Evolutionary conservation across 2,797 vertebrate species (phyloP), one percentile per base, ranked within the genome.

Genomic region (Columba guinea): DNA sequence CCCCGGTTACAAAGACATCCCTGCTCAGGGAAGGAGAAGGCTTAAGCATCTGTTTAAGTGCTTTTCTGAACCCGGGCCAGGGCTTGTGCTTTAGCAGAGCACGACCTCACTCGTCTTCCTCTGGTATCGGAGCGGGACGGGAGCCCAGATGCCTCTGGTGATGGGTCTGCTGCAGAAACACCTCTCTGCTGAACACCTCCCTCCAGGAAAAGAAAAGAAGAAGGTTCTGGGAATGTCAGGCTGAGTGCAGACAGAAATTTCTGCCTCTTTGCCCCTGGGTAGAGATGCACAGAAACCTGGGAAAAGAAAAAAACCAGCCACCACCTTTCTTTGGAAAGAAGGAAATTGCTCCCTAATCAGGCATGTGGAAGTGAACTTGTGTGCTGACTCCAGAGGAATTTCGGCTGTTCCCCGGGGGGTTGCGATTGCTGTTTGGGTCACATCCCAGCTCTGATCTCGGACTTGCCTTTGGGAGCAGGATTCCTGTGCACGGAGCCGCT

Each of bases 301-400:
- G 4, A 52, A 52, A 52, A 19, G 41, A 35, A 58, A 76, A 53
- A n/a, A 6, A 0, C 1, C 68, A 78, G 49, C 44, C 84, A 13
- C 49, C 80, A 77, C 62, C 62, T 85, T 53, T 22, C 62, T 63
- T 41, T 63, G 94, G 41, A 52, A 59, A 81, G 52, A 59, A 79
- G 92, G 95, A 95, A 91, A 87, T 90, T 67, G 80, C 77, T 89
- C 37, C 70, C 24, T 78, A 46, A 73, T 85, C 0, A 1, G 83
- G 55, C 67, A n/a, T 44, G 85, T 95, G 89, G 93, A 94, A 94
- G 67, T 96, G 93, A 97, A 90, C 83, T 90, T 76, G 88, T 34
- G 56, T 9, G 48, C 87, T 69, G 83, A 39, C 48, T 82, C 70
- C 85, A 26, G 85, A 97, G 93, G 94, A 96, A 96, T 94, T 81